phyloP scores from a whole-genome alignment of 2,797 vertebrate genomes.

The Naso thynnoides region DNA sequence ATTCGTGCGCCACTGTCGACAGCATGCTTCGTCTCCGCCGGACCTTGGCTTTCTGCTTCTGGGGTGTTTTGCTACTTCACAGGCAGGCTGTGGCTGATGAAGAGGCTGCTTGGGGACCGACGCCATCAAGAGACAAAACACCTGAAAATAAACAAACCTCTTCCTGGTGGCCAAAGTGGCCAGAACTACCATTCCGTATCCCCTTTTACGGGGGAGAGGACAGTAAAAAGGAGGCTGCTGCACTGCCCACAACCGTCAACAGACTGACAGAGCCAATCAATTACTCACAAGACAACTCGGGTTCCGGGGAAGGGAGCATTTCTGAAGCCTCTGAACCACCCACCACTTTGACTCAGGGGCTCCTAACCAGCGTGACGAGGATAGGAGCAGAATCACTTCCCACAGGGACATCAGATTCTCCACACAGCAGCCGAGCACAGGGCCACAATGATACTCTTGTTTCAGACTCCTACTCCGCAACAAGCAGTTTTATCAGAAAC shows the following conservation, averaged over 20 bases:
- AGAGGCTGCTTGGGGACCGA: constrained; percentile 63
- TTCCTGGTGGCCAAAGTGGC: constrained; percentile 53
- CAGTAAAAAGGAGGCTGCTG: not conserved
- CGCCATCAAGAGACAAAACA: constrained; percentile 32
- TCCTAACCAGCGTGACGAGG: constrained; percentile 54
- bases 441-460: constrained; percentile 66
- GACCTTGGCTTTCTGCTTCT: constrained; percentile 74
- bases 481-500: constrained; percentile 62
- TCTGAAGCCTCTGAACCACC: constrained; percentile 51
- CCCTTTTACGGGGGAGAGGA: constrained; percentile 26
- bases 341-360: constrained; percentile 51
- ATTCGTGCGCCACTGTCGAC: constrained; percentile 63
- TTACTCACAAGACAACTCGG: constrained; percentile 48
- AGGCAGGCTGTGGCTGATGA: constrained; percentile 61
- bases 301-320: constrained; percentile 66
- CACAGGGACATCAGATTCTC: constrained; percentile 66
- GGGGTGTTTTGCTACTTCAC: constrained; percentile 69
- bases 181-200: constrained; percentile 6
- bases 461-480: constrained; percentile 66
- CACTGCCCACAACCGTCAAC: constrained; percentile 20
- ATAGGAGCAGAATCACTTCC: constrained; percentile 70
- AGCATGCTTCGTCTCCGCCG: constrained; percentile 81
- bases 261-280: constrained; percentile 32
- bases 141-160: constrained; percentile 37
- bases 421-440: constrained; percentile 53